Evolutionary conservation across 35 echinoderm and acorn worm species (phyloP).

Genomic region (Lytechinus variegatus): DNA sequence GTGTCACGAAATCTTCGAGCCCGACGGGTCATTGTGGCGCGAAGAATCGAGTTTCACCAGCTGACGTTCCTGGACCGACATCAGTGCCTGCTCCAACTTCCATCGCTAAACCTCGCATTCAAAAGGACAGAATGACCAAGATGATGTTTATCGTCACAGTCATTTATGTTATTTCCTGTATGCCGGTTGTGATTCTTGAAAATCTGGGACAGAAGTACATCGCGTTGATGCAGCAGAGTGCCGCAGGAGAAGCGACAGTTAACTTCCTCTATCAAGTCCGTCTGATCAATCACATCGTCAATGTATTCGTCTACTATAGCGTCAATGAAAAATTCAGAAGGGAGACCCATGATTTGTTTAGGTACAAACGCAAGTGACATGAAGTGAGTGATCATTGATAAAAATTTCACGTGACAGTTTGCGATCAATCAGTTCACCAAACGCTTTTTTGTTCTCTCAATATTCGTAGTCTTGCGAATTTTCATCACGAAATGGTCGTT

Average conservation of each 20-base stretch:
- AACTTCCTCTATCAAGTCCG: neutral
- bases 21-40: neutral
- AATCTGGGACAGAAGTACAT: neutral
- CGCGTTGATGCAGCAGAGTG: neutral
- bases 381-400: too few relatives aligned
- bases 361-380: too few relatives aligned
- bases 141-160: conserved; percentile 1
- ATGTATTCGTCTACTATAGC: neutral
- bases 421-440: too few relatives aligned
- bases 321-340: neutral
- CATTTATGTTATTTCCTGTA: neutral
- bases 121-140: neutral
- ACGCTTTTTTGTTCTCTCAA: too few relatives aligned
- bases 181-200: neutral
- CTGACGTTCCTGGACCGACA: neutral
- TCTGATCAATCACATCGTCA: conserved; percentile 10
- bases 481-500: too few relatives aligned
- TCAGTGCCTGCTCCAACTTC: neutral
- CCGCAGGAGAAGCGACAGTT: neutral
- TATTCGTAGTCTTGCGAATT: too few relatives aligned
- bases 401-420: too few relatives aligned
- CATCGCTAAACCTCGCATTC: neutral
- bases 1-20: neutral
- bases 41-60: neutral
- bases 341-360: neutral